phyloP scores from a whole-genome alignment of 2,888 invertebrate genomes.

The Tupiocoris notatus region DNA sequence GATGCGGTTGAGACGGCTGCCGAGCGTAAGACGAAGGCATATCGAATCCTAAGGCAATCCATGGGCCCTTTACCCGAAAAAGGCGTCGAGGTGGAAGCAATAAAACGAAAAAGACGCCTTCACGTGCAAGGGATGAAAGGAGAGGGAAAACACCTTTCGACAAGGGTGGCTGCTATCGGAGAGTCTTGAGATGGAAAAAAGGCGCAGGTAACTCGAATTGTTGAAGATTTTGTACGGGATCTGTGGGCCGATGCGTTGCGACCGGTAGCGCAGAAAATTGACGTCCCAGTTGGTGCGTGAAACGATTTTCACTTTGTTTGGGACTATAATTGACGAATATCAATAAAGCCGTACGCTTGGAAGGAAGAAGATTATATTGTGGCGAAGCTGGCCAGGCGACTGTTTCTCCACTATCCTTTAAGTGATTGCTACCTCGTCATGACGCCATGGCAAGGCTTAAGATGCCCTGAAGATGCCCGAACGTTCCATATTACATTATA shows the following conservation, averaged over 20 bases:
- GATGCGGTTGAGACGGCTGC: conserved; percentile 24
- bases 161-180: not conserved
- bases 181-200: conserved; percentile 14
- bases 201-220: conserved; percentile 13
- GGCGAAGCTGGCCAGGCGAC: no score
- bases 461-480: no score
- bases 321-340: no score
- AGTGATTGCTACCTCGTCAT: no score
- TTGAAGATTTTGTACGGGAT: not conserved
- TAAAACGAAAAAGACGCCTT: conserved; percentile 18
- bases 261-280: not conserved
- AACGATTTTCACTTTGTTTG: no score
- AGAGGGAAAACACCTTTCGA: conserved; percentile 13
- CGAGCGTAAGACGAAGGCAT: conserved; percentile 21
- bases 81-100: conserved; percentile 31
- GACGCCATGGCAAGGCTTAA: no score
- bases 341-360: no score
- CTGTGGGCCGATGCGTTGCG: not conserved
- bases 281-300: not conserved
- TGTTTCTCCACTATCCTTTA: no score
- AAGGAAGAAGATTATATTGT: no score
- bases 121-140: conserved; percentile 1
- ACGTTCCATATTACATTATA: no score
- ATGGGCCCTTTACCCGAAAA: conserved; percentile 9
- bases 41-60: conserved; percentile 38